Percentiles rank a stretch among this genome's conserved stretches.
phyloP scores from a whole-genome alignment of 2,113 vertebrate species.

The Motacilla alba region DNA sequence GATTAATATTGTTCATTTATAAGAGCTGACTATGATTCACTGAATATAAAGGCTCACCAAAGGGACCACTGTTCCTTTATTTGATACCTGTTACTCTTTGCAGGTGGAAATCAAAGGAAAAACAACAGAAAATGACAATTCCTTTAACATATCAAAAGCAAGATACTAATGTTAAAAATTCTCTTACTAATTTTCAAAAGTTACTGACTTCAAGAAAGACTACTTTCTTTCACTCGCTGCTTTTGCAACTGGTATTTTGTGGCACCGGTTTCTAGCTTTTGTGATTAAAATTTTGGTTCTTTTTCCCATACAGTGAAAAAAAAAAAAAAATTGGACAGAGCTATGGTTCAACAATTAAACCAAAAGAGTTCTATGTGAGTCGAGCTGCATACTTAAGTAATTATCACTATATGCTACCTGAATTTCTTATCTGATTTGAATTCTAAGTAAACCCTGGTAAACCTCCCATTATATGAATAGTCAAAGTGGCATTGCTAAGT shows the following conservation, averaged over 20 bases:
- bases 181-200: not conserved
- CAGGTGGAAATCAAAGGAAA: not conserved
- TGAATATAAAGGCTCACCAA: not conserved
- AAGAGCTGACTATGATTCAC: not conserved
- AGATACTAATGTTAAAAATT: not conserved
- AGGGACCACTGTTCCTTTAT: not conserved
- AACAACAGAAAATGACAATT: not conserved
- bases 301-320: not conserved
- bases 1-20: not conserved
- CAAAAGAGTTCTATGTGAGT: not conserved
- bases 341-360: not conserved
- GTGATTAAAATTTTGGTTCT: not conserved
- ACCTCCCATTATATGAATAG: not conserved
- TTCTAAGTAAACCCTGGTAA: not conserved
- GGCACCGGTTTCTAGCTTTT: not conserved
- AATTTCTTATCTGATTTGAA: not conserved
- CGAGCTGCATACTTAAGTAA: not conserved
- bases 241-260: not conserved
- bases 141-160: not conserved
- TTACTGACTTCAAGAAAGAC: not conserved
- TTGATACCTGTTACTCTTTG: not conserved
- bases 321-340: not conserved
- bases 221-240: not conserved
- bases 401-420: not conserved
- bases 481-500: not conserved